Conservation (phyloP, 2,888 invertebrate species). For the Sminthurides aquaticus region DNA sequence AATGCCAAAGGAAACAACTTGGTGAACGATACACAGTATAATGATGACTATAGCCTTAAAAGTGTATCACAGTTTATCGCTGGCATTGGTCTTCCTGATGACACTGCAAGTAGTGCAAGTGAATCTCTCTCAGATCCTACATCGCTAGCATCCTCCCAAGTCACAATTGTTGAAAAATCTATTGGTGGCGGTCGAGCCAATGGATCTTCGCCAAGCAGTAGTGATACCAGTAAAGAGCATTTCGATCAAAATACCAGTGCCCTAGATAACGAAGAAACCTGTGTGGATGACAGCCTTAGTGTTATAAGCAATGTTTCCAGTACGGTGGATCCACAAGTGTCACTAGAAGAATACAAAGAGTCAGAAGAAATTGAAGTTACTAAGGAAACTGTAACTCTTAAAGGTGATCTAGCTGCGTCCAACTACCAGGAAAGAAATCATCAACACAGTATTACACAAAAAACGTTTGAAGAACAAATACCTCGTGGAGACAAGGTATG, state of each 20-base stretch:
- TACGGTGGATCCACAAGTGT: slow-evolving; percentile 6
- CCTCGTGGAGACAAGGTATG: no score
- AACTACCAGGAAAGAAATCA: no score
- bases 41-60: background rate
- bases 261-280: slow-evolving; percentile 23
- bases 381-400: slow-evolving; percentile 21
- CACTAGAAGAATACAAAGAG: slow-evolving; percentile 21
- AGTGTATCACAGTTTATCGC: slow-evolving; percentile 4
- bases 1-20: background rate
- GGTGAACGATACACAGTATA: background rate
- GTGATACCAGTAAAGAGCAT: slow-evolving; percentile 21
- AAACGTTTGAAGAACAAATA: no score
- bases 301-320: slow-evolving; percentile 21
- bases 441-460: no score
- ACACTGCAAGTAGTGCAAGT: slow-evolving; percentile 19
- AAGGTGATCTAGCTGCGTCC: slow-evolving; percentile 12
- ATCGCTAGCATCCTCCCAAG: slow-evolving; percentile 26
- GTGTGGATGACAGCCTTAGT: slow-evolving; percentile 26
- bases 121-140: slow-evolving; percentile 25
- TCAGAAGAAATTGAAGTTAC: slow-evolving; percentile 27
- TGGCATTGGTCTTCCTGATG: slow-evolving; percentile 12
- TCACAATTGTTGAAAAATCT: slow-evolving; percentile 24
- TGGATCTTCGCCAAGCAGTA: slow-evolving; percentile 17
- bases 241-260: slow-evolving; percentile 13
- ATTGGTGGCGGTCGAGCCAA: background rate